Conservation (phyloP, 2,797 vertebrate genomes). For the Orientallactaga sibirica region DNA sequence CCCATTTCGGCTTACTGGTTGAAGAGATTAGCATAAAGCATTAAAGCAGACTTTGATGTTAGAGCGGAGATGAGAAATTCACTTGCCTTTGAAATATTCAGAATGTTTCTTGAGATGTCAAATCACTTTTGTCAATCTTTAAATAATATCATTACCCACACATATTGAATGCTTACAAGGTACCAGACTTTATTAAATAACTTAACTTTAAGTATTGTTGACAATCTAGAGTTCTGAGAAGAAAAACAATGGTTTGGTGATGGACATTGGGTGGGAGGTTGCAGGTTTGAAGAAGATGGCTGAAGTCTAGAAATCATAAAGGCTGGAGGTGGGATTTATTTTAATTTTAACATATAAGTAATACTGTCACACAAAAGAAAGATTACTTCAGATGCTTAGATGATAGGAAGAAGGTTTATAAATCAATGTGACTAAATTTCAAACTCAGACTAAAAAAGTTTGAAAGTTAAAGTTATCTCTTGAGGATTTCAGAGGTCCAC, state of each 20-base stretch:
- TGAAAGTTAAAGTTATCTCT: background rate
- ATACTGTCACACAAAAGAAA: background rate
- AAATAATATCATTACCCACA: background rate
- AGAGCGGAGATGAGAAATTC: background rate
- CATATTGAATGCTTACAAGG: background rate
- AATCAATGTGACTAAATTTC: conserved; percentile 7
- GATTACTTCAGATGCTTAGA: background rate
- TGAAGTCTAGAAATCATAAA: background rate
- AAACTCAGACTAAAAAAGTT: conserved; percentile 15
- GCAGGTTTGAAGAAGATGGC: background rate
- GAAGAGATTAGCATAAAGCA: background rate
- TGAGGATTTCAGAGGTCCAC: background rate
- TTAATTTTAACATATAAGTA: conserved; percentile 21
- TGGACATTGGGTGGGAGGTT: background rate
- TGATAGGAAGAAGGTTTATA: background rate
- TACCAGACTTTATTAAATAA: background rate
- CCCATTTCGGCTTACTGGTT: background rate
- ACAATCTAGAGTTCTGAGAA: conserved; percentile 16
- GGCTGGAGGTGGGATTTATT: background rate
- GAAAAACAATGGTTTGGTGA: background rate
- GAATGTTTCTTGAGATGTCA: background rate
- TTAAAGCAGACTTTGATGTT: background rate
- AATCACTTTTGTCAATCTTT: background rate
- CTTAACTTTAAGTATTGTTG: background rate
- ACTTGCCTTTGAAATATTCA: background rate